A percentile compares a stretch with the other conserved stretches of the same genome.
phyloP scores from a whole-genome alignment of 2,888 invertebrate species.

The Calliopum simillimum region DNA sequence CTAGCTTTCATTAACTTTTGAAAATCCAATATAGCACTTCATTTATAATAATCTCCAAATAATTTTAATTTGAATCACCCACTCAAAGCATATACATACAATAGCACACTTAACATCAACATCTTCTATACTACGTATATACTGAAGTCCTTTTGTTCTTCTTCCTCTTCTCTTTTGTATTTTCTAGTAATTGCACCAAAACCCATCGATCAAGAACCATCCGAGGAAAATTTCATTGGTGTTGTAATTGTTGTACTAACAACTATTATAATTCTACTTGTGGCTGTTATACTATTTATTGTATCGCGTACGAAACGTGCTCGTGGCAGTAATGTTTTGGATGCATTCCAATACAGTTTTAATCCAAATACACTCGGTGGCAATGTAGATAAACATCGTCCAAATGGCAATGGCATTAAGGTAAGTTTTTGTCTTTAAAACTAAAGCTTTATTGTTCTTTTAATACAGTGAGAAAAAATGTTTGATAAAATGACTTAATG shows the following conservation, averaged over 20 bases:
- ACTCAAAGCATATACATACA: not conserved
- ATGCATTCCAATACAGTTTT: constrained; percentile 67
- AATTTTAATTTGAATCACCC: not conserved
- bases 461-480: not conserved
- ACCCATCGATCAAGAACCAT: constrained; percentile 71
- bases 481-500: not conserved
- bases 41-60: too few relatives aligned
- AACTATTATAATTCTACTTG: constrained; percentile 77
- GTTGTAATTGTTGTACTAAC: constrained; percentile 78
- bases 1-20: too few relatives aligned
- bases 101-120: not conserved
- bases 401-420: constrained; percentile 68
- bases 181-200: constrained; percentile 67
- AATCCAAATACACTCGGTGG: constrained; percentile 66
- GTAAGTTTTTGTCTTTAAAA: constrained; percentile 54
- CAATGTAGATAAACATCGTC: constrained; percentile 68
- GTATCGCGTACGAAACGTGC: constrained; percentile 74
- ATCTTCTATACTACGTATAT: not conserved
- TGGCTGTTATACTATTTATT: constrained; percentile 78
- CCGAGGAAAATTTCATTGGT: constrained; percentile 73
- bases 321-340: constrained; percentile 67
- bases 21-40: too few relatives aligned
- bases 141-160: constrained; percentile 31
- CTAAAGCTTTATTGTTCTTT: constrained; percentile 10
- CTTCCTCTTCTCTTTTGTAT: constrained; percentile 33